Evolutionary conservation across 2,113 vertebrate species (phyloP).

Genomic region (Chrysemys picta): DNA sequence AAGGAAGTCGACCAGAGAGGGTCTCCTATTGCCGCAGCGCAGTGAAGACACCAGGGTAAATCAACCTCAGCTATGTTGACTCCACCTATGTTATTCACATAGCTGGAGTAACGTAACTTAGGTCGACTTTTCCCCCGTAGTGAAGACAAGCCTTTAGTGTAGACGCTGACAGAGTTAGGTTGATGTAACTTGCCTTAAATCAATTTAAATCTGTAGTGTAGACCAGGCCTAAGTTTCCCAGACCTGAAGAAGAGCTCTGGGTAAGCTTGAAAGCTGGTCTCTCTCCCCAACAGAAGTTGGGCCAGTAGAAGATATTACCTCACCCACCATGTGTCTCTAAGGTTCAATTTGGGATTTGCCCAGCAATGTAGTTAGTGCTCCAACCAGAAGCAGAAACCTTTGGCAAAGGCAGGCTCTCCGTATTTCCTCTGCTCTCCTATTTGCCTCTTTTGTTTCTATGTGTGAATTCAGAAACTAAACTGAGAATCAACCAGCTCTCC

Average conservation of each 20-base stretch:
- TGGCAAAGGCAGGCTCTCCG: neutral
- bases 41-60: no score
- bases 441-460: neutral
- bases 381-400: neutral
- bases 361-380: neutral
- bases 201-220: neutral
- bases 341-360: neutral
- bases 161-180: neutral
- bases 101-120: no score
- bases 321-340: neutral
- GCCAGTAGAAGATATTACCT: neutral
- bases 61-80: no score
- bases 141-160: neutral
- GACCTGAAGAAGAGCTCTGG: neutral
- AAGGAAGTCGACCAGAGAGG: no score
- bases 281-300: neutral
- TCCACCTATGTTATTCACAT: no score
- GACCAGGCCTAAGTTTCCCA: no score
- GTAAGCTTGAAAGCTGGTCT: neutral
- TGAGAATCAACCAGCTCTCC: neutral
- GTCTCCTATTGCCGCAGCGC: no score
- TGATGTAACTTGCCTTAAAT: neutral
- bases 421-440: neutral
- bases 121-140: no score
- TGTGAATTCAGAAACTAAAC: neutral